Conservation (phyloP, 2,888 invertebrate species). For the Uropetala carovei region DNA sequence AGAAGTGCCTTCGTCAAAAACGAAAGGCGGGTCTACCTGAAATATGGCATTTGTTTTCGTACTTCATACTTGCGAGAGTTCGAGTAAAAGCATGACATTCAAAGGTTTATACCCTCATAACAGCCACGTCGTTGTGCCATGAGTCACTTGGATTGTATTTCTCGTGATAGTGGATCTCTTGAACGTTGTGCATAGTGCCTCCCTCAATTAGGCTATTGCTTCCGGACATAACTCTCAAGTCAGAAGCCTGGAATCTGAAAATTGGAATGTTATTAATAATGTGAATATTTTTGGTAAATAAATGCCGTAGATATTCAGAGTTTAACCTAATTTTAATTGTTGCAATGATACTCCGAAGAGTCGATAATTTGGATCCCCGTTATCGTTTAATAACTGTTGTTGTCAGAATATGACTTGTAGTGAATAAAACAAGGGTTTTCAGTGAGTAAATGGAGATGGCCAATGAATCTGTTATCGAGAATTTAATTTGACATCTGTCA, state of each 20-base stretch:
- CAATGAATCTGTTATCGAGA: too few species aligned
- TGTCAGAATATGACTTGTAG: too few species aligned
- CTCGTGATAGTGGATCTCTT: conserved; percentile 49
- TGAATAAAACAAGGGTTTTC: too few species aligned
- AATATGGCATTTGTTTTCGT: not conserved
- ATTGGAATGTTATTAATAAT: not conserved
- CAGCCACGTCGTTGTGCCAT: conserved; percentile 58
- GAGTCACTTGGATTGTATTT: conserved; percentile 36
- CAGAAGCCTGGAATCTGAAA: not conserved
- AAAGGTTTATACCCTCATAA: conserved; percentile 35
- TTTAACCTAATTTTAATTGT: too few species aligned
- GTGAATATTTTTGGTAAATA: not conserved
- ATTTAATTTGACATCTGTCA: too few species aligned
- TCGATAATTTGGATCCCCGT: too few species aligned
- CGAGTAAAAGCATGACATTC: not conserved
- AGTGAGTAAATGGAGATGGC: too few species aligned
- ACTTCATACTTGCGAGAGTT: not conserved
- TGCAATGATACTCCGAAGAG: too few species aligned
- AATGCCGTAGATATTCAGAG: too few species aligned
- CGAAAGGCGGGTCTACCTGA: conserved; percentile 39
- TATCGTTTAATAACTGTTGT: too few species aligned
- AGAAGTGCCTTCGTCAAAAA: conserved; percentile 3
- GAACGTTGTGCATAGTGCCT: not conserved
- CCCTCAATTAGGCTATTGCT: conserved; percentile 31
- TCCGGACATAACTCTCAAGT: conserved; percentile 3